These are phyloP conservation scores for Pao palembangensis DNA, from an alignment of 2,113 vertebrate genomes.

Conservation along the genomic window DNA sequence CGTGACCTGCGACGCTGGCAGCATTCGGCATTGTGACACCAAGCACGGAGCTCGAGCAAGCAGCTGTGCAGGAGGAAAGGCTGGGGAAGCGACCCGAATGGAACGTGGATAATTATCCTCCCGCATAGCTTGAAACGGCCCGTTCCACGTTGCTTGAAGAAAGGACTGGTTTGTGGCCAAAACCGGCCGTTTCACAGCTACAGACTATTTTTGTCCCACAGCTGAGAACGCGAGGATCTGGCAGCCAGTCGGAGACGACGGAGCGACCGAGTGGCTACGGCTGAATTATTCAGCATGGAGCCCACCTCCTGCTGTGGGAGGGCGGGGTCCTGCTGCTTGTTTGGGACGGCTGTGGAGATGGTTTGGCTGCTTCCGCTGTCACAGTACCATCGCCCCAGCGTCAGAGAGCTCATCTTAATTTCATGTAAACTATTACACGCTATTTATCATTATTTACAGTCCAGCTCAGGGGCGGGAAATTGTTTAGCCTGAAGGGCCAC, in stretches of 20 bases:
- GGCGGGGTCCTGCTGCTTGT: constrained; percentile 26
- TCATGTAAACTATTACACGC: too few relatives aligned
- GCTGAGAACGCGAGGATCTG: constrained; percentile 21
- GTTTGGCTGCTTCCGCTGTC: not conserved
- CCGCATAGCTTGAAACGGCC: not conserved
- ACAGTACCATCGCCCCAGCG: too few relatives aligned
- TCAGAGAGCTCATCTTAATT: too few relatives aligned
- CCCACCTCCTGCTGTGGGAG: constrained; percentile 14
- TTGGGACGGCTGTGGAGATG: constrained; percentile 15
- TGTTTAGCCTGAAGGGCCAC: too few relatives aligned
- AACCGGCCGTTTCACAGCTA: constrained; percentile 18
- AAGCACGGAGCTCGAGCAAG: too few relatives aligned
- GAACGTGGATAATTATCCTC: too few relatives aligned
- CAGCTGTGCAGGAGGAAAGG: too few relatives aligned
- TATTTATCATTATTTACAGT: too few relatives aligned
- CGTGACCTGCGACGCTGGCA: too few relatives aligned
- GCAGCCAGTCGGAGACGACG: constrained; percentile 27
- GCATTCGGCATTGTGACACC: too few relatives aligned
- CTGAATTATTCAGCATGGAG: constrained; percentile 65
- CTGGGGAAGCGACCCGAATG: too few relatives aligned
- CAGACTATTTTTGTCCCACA: constrained; percentile 25
- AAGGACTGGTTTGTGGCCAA: constrained; percentile 5
- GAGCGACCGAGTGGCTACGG: constrained; percentile 46
- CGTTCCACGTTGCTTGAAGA: not conserved
- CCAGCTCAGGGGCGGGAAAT: too few relatives aligned